phyloP scores from a whole-genome alignment of 2,888 invertebrate species.

The Ametastegia equiseti region DNA sequence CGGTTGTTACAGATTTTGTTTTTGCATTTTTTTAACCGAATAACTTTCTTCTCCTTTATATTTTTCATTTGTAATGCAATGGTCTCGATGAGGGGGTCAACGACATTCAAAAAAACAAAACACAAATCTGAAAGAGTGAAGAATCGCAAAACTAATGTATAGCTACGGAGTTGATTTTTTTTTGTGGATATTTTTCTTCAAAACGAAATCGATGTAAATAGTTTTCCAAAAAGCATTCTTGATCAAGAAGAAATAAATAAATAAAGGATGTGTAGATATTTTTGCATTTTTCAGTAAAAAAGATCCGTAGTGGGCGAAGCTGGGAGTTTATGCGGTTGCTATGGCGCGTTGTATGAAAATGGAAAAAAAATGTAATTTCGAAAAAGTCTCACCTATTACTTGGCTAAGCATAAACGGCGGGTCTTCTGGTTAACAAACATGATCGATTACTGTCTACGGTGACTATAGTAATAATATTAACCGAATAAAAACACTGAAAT shows the following conservation, averaged over 20 bases:
- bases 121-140: too few relatives aligned
- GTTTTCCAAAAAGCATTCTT: too few relatives aligned
- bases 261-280: neutral
- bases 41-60: neutral
- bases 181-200: too few relatives aligned
- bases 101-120: too few relatives aligned
- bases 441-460: conserved; percentile 5
- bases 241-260: too few relatives aligned
- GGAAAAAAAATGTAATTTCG: neutral
- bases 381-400: conserved; percentile 53
- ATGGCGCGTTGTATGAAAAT: neutral
- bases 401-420: conserved; percentile 35
- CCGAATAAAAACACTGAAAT: conserved; percentile 61
- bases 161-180: too few relatives aligned
- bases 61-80: neutral
- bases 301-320: neutral
- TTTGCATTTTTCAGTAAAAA: neutral
- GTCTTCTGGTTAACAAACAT: conserved; percentile 48
- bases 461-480: conserved; percentile 55
- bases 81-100: neutral
- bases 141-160: too few relatives aligned
- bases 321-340: too few relatives aligned
- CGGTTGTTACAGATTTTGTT: neutral
- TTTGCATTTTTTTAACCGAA: neutral
- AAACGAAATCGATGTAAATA: too few relatives aligned